These are phyloP conservation scores for Clarias fuscus DNA, from an alignment of 2,797 vertebrate species.

Conservation along the genomic window DNA sequence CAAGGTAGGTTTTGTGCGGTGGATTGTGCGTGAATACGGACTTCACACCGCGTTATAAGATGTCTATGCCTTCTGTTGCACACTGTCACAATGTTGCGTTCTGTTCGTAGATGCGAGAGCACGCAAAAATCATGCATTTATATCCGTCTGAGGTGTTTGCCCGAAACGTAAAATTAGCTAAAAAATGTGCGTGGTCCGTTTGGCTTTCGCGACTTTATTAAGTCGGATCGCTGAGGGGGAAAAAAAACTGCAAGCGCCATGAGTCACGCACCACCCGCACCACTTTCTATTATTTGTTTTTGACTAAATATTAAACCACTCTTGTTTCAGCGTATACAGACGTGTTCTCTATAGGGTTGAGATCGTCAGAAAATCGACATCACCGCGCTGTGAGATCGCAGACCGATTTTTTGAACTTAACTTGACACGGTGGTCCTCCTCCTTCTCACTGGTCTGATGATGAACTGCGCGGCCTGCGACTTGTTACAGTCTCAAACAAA, in stretches of 20 bases:
- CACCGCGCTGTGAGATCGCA: background rate
- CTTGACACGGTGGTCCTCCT: conserved; percentile 20
- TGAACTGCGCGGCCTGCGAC: background rate
- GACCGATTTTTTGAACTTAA: conserved; percentile 51
- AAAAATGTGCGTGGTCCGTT: background rate
- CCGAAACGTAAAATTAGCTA: background rate
- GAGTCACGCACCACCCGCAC: conserved; percentile 70
- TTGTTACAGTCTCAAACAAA: background rate
- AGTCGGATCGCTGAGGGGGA: conserved; percentile 68
- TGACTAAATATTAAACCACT: conserved; percentile 60
- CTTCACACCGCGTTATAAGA: background rate
- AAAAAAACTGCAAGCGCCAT: conserved; percentile 72
- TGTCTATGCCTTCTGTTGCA: conserved; percentile 22
- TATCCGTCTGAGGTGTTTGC: background rate
- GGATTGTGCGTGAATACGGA: conserved; percentile 11
- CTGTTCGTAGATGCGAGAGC: conserved; percentile 1
- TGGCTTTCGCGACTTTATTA: conserved; percentile 47
- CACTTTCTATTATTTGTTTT: conserved; percentile 71
- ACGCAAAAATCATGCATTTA: conserved; percentile 27
- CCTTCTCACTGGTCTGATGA: background rate
- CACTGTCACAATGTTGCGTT: conserved; percentile 47
- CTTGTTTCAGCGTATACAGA: conserved; percentile 80
- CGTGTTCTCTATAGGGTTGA: conserved; percentile 55
- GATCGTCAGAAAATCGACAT: conserved; percentile 27
- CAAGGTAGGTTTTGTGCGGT: conserved; percentile 45